Percentiles rank a stretch among this genome's conserved stretches.
phyloP scores from a whole-genome alignment of 2,888 invertebrate genomes.

The Lasius platythorax region DNA sequence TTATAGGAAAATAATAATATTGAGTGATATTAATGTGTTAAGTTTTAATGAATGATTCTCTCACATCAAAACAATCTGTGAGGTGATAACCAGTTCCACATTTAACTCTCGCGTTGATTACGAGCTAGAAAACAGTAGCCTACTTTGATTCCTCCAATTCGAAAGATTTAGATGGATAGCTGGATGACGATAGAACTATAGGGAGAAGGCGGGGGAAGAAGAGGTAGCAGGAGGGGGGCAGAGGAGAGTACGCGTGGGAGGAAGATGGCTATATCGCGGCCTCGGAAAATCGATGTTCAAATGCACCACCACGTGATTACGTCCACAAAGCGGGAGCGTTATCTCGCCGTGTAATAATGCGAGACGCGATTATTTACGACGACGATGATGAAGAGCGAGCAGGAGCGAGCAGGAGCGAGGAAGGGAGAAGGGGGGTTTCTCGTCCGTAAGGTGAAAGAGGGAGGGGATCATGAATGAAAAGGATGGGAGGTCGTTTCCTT shows the following conservation, averaged over 20 bases:
- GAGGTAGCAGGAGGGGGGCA: constrained; percentile 2
- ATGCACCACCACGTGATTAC: constrained; percentile 81
- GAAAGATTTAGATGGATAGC: constrained; percentile 63
- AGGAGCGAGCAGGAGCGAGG: constrained; percentile 26
- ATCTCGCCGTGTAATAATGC: constrained; percentile 67
- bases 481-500: constrained; percentile 54
- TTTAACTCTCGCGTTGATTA: constrained; percentile 23
- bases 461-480: constrained; percentile 44
- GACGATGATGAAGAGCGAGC: constrained; percentile 49
- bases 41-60: neutral
- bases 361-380: constrained; percentile 59
- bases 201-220: constrained; percentile 34
- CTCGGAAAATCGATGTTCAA: constrained; percentile 81
- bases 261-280: constrained; percentile 73
- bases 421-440: neutral
- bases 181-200: constrained; percentile 9
- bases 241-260: constrained; percentile 66
- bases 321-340: constrained; percentile 76
- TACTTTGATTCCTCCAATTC: constrained; percentile 69
- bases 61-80: neutral
- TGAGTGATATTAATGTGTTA: neutral
- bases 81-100: constrained; percentile 1
- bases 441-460: neutral
- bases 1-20: neutral
- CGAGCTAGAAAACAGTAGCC: constrained; percentile 57